These are phyloP conservation scores for Actinia tenebrosa DNA, from an alignment of 64 coral and sea anemone species.

Conservation along the genomic window DNA sequence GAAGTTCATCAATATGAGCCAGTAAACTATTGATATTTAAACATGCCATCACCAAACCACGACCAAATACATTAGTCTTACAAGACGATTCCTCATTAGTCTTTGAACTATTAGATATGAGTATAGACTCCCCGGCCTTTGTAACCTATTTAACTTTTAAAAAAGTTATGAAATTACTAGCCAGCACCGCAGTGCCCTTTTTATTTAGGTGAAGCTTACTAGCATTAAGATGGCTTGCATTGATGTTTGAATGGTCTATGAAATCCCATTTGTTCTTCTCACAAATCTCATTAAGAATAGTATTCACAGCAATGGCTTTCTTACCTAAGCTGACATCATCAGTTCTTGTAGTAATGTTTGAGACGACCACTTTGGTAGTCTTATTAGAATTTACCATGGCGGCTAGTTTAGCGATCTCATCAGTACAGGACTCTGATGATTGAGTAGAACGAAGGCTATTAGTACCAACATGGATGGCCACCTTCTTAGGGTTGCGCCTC, in stretches of 20 bases:
- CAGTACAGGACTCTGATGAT: constrained; percentile 14
- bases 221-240: background rate
- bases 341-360: constrained; percentile 6
- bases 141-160: background rate
- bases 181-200: constrained; percentile 3
- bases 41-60: constrained; percentile 6
- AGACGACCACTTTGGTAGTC: background rate
- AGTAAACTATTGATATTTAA: constrained; percentile 26
- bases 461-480: constrained; percentile 23
- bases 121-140: constrained; percentile 7
- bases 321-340: constrained; percentile 15
- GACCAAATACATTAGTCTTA: background rate
- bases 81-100: background rate
- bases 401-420: constrained; percentile 24
- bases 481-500: background rate
- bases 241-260: constrained; percentile 8
- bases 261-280: constrained; percentile 16
- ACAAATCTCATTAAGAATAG: constrained; percentile 25
- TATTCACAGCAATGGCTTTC: constrained; percentile 16
- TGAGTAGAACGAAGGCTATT: constrained; percentile 24
- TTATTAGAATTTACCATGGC: background rate
- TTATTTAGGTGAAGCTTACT: constrained; percentile 19
- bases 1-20: constrained; percentile 28
- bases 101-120: background rate
- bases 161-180: constrained; percentile 7